Evolutionary conservation across 2,888 invertebrate species (phyloP), one percentile per base, ranked within the genome.

Genomic region (Pterostichus madidus): DNA sequence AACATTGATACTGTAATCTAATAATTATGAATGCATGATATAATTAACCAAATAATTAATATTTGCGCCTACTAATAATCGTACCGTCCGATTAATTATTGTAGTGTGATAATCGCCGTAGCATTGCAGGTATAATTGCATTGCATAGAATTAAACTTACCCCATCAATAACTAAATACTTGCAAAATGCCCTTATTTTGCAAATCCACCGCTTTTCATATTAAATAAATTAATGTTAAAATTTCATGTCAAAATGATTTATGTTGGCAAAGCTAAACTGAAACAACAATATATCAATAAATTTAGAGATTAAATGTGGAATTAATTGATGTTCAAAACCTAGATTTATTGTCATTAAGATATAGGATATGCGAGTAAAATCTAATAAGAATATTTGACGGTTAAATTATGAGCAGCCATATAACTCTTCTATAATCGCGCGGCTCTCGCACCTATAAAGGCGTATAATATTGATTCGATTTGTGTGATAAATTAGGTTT

Each of bases 291-390:
- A 77, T 17, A 77, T 56, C 77, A 56, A 77, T 77, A 77, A 77
- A 77, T 77, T 77, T n/a, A 5, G 15, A 17, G 77, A 53, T 77
- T 77, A 52, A 73, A 75, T 75, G 32, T n/a, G 39, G 39, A 56
- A 77, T 77, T 77, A 77, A 77, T 77, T 32, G 77, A 53, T 56
- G 53, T 56, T 56, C 56, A 17, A 52, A 56, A 39, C 17, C n/a
- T 35, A 56, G 77, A 77, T 77, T 77, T 77, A 77, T 77, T n/a
- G 35, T 44, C 17, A 77, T 56, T 77, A 77, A 39, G 35, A 77
- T 56, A 56, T 35, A 77, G 53, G 39, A 64, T 35, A 35, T 24
- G 68, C 56, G 5, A 13, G 56, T 17, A 24, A 71, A 71, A 71
- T 71, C 68, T 71, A 71, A 71, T 71, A 71, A 71, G 68, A 71